Percentiles rank a stretch among this genome's conserved stretches.
Evolutionary conservation across 2,888 invertebrate species (phyloP).

Genomic region (Oegoconia quadripuncta): DNA sequence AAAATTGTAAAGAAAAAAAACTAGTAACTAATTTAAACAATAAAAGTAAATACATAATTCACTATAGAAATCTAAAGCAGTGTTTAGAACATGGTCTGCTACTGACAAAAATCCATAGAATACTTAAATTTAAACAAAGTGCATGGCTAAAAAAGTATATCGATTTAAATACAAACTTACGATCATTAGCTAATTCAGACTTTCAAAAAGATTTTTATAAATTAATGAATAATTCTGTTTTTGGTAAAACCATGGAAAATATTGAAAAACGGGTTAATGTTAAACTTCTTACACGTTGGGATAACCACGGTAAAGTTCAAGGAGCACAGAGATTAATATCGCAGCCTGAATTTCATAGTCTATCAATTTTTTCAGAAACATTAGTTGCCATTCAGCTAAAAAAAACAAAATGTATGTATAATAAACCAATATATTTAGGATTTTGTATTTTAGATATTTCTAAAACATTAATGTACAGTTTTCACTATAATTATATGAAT

Average conservation of each 20-base stretch:
- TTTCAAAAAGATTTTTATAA: constrained; percentile 50
- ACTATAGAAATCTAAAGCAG: constrained; percentile 28
- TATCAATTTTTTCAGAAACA: constrained; percentile 34
- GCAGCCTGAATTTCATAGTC: constrained; percentile 35
- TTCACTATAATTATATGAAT: constrained; percentile 22
- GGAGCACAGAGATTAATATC: constrained; percentile 28
- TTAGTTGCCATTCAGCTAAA: constrained; percentile 13
- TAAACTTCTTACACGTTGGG: constrained; percentile 36
- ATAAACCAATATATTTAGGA: constrained; percentile 16
- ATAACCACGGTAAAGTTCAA: constrained; percentile 23
- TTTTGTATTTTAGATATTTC: constrained; percentile 23
- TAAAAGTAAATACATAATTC: constrained; percentile 23
- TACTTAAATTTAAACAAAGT: constrained; percentile 38
- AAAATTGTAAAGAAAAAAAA: constrained; percentile 8
- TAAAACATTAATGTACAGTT: constrained; percentile 25
- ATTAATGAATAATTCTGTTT: constrained; percentile 45
- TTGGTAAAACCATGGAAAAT: constrained; percentile 45
- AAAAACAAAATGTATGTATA: constrained; percentile 4
- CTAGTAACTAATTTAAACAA: constrained; percentile 23
- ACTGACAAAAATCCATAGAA: constrained; percentile 19
- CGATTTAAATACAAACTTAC: constrained; percentile 40
- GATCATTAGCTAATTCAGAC: too few species aligned
- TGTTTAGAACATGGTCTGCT: constrained; percentile 21
- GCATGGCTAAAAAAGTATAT: constrained; percentile 45
- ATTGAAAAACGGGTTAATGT: constrained; percentile 35